Conservation (phyloP, 1,140 invertebrate species). For the Brachionus calyciflorus region DNA sequence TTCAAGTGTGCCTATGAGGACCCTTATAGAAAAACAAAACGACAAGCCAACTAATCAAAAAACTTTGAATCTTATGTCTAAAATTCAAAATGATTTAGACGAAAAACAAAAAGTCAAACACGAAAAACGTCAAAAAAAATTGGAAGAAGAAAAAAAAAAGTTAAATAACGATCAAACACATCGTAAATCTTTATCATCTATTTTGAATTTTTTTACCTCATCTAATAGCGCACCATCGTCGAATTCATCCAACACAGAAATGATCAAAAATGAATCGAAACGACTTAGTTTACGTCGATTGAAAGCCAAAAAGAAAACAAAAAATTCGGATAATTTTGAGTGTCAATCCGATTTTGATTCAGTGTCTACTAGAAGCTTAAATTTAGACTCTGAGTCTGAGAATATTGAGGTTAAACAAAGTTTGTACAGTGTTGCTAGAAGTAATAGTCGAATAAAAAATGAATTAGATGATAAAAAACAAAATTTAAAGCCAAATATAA, state of each 20-base stretch:
- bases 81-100: slow-evolving; percentile 25
- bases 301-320: slow-evolving; percentile 38
- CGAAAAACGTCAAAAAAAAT: slow-evolving; percentile 6
- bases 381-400: background rate
- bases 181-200: background rate
- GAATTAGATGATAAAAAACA: slow-evolving; percentile 13
- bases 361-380: background rate
- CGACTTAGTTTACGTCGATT: slow-evolving; percentile 8
- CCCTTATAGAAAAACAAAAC: background rate
- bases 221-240: background rate
- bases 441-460: slow-evolving; percentile 16
- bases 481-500: background rate
- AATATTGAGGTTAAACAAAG: background rate
- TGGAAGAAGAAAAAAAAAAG: slow-evolving; percentile 33
- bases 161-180: background rate
- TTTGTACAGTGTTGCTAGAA: background rate
- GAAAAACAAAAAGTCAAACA: slow-evolving; percentile 32
- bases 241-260: background rate
- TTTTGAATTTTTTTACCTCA: background rate
- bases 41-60: slow-evolving; percentile 30
- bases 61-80: slow-evolving; percentile 28
- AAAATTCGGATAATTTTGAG: slow-evolving; percentile 7
- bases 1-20: slow-evolving; percentile 16
- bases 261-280: slow-evolving; percentile 16
- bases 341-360: background rate